Base-by-base conservation (phyloP, 1,140 invertebrate genomes). In the Saccostrea glomerata region DNA sequence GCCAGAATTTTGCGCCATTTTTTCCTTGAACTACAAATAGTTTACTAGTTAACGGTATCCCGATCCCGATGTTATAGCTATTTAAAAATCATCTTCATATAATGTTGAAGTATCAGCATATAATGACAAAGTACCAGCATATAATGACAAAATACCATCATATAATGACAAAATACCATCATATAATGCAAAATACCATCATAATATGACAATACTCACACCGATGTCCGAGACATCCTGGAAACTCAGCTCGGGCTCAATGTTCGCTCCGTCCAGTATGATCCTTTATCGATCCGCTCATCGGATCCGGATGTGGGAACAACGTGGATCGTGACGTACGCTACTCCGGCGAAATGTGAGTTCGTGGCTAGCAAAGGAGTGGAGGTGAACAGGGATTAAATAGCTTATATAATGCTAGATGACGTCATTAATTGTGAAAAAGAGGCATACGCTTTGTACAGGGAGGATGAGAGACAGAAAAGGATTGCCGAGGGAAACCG, bases 251-350 rank as follows among this genome's bases (percentile, higher is more conserved):
- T 47, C 23, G 88, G 88, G 12, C n/a, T 89, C 36, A 89, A 84
- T 40, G 66, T 86, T 12, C 77, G 47, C n/a, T 23, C 88, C 2
- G 77, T 89, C 15, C 77, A 84, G 63, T 86, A 89, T 58, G 88
- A 89, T 40, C 88, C 88, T 13, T 25, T 89, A 11, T 77, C 85
- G 36, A 82, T 89, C 63, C 77, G 88, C 11, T 56, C 60, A 3
- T 70, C 63, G 25, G 82, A 36, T 83, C 25, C 86, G 13, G 82
- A 73, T 20, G 55, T 63, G 13, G 12, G 85, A 47, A 89, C 85
- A 23, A 54, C 85, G 47, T 89, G 88, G 88, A 70, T 89, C 60
- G 63, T 89, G 7, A 66, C 85, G 25, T 86, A 84, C 30, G 63
- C 56, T 23, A 63, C 66, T 70, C 30, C 77, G n/a, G 60, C n/a